These are phyloP conservation scores for Arctopsyche grandis DNA, from an alignment of 1,140 invertebrate genomes.

Conservation along the genomic window DNA sequence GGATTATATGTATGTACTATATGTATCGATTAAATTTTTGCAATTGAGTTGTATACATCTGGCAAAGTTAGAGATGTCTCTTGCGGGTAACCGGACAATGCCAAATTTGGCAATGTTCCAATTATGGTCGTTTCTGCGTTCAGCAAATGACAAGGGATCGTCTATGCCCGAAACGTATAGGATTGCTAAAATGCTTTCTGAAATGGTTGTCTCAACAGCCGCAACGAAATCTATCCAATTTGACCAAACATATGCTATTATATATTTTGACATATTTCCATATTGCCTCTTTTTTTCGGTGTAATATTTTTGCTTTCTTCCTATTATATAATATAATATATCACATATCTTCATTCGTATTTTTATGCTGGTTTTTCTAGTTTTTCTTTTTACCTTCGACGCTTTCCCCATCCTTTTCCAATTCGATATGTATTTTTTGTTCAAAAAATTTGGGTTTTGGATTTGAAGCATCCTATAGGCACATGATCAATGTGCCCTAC, in stretches of 20 bases:
- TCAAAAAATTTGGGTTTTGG: conserved; percentile 18
- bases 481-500: background rate
- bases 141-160: background rate
- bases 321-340: no score
- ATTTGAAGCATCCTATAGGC: background rate
- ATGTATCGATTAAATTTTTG: background rate
- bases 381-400: background rate
- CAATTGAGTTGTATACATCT: background rate
- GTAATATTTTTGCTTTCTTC: background rate
- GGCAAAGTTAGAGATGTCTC: background rate
- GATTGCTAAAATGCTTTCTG: no score
- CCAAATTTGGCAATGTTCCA: conserved; percentile 35
- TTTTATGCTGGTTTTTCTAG: background rate
- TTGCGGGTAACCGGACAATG: background rate
- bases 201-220: no score
- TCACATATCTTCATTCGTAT: background rate
- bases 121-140: conserved; percentile 36
- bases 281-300: conserved; percentile 20
- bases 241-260: background rate
- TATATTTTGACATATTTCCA: conserved; percentile 36
- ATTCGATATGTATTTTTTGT: no score
- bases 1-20: no score
- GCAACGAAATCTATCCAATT: conserved; percentile 16
- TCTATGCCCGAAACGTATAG: background rate
- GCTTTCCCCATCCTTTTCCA: background rate